Evolutionary conservation across 2,113 vertebrate genomes (phyloP).

Genomic region (Sinocyclocheilus grahami): DNA sequence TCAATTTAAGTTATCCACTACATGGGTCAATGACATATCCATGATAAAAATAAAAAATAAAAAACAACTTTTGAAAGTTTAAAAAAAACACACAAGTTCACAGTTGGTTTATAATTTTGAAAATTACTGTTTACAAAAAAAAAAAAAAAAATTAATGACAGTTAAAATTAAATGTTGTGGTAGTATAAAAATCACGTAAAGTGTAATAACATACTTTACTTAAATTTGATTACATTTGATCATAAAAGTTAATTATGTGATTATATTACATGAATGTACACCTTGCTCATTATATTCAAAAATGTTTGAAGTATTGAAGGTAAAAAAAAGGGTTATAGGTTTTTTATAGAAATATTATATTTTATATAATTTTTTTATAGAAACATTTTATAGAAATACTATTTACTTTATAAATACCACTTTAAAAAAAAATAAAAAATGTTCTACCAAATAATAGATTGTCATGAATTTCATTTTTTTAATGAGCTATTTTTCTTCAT

Average conservation of each 20-base stretch:
- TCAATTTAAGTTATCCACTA: background rate
- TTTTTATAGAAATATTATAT: background rate
- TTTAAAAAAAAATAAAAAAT: too few species aligned
- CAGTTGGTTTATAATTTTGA: too few species aligned
- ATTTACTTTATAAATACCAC: background rate
- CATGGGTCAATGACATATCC: background rate
- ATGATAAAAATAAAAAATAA: background rate
- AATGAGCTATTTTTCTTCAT: background rate
- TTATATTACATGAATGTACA: background rate
- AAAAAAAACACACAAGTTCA: too few species aligned
- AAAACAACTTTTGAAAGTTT: too few species aligned
- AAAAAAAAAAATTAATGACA: too few species aligned
- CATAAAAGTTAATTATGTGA: background rate
- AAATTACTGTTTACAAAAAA: too few species aligned
- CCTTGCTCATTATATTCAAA: background rate
- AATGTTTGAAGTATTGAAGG: background rate
- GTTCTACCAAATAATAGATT: too few species aligned
- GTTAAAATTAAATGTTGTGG: too few species aligned
- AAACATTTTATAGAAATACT: background rate
- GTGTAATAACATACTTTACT: background rate
- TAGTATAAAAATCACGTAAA: too few species aligned
- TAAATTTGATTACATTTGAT: too few species aligned
- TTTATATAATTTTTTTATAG: background rate
- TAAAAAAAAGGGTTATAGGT: background rate
- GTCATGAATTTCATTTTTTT: background rate